Conservation (phyloP, 1,140 invertebrate genomes). For the Alviniconcha marisindica region DNA sequence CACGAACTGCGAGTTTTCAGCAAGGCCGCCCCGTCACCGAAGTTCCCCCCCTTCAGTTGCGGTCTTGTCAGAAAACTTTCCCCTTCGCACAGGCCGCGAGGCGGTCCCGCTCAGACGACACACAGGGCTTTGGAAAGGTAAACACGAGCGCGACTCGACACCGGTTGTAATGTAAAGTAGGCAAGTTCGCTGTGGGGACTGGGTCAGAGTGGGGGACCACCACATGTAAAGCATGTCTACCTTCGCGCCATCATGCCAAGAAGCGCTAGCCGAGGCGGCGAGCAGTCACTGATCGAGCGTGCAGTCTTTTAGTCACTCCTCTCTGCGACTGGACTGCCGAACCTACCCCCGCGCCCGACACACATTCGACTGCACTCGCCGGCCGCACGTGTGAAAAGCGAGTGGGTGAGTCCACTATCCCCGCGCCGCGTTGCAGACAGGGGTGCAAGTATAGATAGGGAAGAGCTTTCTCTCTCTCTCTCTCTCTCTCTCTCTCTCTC, state of each 20-base stretch:
- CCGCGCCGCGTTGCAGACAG: constrained; percentile 1
- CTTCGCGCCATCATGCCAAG: neutral
- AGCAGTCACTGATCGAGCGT: neutral
- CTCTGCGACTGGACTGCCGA: neutral
- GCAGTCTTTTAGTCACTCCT: neutral
- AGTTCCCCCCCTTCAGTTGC: neutral
- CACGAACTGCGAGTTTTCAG: neutral
- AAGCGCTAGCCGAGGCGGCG: neutral
- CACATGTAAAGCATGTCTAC: neutral
- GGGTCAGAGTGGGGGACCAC: neutral
- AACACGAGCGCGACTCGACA: neutral
- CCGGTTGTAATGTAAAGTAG: constrained; percentile 9
- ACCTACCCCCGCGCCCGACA: neutral
- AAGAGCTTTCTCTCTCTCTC: no score
- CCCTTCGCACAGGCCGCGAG: neutral
- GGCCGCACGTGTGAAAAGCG: constrained; percentile 18
- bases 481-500: no score
- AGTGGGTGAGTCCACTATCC: constrained; percentile 3
- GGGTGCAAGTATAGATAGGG: neutral
- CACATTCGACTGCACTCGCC: constrained; percentile 16
- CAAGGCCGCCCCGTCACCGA: neutral
- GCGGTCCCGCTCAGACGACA: neutral
- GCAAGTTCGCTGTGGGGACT: neutral
- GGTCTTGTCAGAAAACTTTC: neutral
- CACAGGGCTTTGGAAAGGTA: constrained; percentile 2